These are phyloP conservation scores for Allacma fusca DNA, from an alignment of 2,888 invertebrate species.

Conservation along the genomic window DNA sequence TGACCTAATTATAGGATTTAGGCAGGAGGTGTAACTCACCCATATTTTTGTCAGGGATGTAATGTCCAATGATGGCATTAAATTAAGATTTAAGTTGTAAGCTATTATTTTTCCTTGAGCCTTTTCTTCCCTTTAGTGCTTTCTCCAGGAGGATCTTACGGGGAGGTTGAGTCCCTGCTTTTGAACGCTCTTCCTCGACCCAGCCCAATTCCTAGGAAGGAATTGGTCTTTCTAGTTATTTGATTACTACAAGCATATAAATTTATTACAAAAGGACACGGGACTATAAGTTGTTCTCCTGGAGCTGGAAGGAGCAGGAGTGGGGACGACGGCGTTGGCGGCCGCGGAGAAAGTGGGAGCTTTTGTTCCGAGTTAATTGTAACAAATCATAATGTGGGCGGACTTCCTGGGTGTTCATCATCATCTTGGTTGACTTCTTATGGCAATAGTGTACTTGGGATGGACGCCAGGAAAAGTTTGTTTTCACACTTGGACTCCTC, in stretches of 20 bases:
- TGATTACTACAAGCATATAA: conserved; percentile 3
- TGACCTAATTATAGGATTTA: conserved; percentile 5
- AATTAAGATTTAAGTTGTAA: neutral
- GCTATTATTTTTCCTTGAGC: conserved; percentile 1
- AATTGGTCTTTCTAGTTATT: neutral
- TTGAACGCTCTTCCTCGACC: neutral
- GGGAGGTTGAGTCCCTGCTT: no score
- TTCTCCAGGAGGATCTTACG: neutral
- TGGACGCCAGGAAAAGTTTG: conserved; percentile 42
- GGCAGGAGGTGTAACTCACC: neutral
- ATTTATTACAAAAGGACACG: neutral
- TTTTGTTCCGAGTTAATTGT: conserved; percentile 45
- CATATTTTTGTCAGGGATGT: neutral
- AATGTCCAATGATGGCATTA: neutral
- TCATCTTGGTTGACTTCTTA: conserved; percentile 41
- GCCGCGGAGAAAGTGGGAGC: neutral
- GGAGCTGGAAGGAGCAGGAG: neutral
- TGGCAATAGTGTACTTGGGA: conserved; percentile 25
- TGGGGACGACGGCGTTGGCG: neutral
- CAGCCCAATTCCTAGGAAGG: neutral
- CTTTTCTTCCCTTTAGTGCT: neutral
- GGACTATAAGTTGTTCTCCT: neutral
- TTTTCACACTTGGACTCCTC: conserved; percentile 40
- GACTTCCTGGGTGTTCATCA: conserved; percentile 39
- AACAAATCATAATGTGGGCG: conserved; percentile 48